Evolutionary conservation across 1,140 invertebrate genomes (phyloP).

Genomic region (Pseudomyrmex flavicornis): DNA sequence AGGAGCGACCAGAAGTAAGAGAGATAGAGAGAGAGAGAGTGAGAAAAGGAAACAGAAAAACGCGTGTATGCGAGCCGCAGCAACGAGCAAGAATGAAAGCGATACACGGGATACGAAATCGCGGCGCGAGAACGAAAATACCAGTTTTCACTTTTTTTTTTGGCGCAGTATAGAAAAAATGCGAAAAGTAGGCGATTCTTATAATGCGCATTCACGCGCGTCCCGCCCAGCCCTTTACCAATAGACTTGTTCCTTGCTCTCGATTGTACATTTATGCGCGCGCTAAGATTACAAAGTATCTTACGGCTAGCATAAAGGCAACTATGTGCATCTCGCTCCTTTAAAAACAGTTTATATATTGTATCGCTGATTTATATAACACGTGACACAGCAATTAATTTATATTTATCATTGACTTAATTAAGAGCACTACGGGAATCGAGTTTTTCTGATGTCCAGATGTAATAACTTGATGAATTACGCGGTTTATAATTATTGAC

Average conservation of each 20-base stretch:
- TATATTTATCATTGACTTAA: conserved; percentile 6
- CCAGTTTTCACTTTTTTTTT: conserved; percentile 5
- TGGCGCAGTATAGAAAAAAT: not conserved
- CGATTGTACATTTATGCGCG: conserved; percentile 3
- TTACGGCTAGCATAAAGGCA: conserved; percentile 21
- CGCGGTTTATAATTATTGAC: not conserved
- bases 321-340: not conserved
- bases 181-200: conserved; percentile 50
- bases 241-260: not conserved
- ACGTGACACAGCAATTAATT: not conserved
- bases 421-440: not conserved
- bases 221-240: conserved; percentile 2
- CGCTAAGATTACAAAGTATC: conserved; percentile 35
- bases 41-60: conserved; percentile 16
- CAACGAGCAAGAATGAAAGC: conserved; percentile 52
- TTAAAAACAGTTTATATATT: not conserved
- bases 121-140: conserved; percentile 20
- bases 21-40: conserved; percentile 8
- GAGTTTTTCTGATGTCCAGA: not conserved
- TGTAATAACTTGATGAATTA: not conserved
- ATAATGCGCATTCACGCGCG: conserved; percentile 13
- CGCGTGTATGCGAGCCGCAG: not conserved
- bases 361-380: not conserved
- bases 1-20: conserved; percentile 25
- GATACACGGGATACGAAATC: conserved; percentile 48